phyloP scores from a whole-genome alignment of 2,113 vertebrate species.

The Bagarius yarrelli region DNA sequence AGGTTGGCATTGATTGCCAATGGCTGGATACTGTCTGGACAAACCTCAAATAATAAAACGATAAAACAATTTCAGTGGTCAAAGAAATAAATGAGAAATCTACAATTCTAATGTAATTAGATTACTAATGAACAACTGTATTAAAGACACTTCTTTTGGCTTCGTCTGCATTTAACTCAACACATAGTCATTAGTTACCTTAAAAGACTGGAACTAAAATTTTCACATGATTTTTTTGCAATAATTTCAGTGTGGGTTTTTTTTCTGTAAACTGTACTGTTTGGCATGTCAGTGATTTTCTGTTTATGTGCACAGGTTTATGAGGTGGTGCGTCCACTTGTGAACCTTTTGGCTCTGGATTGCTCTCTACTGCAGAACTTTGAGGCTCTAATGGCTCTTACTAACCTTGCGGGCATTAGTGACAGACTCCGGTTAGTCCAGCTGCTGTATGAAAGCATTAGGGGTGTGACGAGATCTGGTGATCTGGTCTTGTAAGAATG shows the following conservation, averaged over 20 bases:
- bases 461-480: too few species aligned
- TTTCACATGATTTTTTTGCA: neutral
- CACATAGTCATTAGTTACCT: neutral
- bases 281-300: neutral
- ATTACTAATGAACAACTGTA: neutral
- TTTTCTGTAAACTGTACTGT: neutral
- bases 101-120: too few species aligned
- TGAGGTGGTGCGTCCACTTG: slow-evolving; percentile 88
- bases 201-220: neutral
- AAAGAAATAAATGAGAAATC: too few species aligned
- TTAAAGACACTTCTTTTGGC: neutral
- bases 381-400: slow-evolving; percentile 93
- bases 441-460: neutral
- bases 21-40: too few species aligned
- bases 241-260: neutral
- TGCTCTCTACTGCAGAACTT: slow-evolving; percentile 92
- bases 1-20: too few species aligned
- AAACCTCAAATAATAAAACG: too few species aligned
- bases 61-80: too few species aligned
- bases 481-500: too few species aligned
- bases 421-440: slow-evolving; percentile 85
- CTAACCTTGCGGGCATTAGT: slow-evolving; percentile 90
- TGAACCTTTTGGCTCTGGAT: slow-evolving; percentile 82
- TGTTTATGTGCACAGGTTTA: slow-evolving; percentile 76
- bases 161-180: neutral